Evolutionary conservation across 1,140 invertebrate genomes (phyloP), one percentile per base, ranked within the genome.

Genomic region (Drosophila punjabiensis): DNA sequence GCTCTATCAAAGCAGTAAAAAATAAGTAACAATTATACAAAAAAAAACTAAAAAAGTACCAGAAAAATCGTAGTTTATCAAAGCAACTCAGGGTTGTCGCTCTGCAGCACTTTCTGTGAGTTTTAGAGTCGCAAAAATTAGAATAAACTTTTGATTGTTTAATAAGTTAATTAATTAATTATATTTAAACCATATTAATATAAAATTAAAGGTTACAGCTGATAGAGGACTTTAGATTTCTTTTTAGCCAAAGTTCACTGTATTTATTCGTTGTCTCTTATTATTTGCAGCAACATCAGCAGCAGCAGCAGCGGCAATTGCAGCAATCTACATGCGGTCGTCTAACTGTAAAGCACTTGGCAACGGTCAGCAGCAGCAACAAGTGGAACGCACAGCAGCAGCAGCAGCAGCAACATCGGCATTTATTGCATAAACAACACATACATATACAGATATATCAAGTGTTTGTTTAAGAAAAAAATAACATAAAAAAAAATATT

Each of bases 301-400:
- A 65, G n/a, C 33, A 35, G 61, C 62, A 39, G 28, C 63, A 67
- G 32, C 59, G 32, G 20, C 39, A 64, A 64, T 45, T 88, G 76
- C 84, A 81, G 84, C 56, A 74, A 83, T 83, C 80, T 84, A 69
- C 82, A 85, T 74, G 82, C 82, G 73, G 73, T 67, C 73, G 65
- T 77, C 78, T 89, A 88, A 88, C 84, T 84, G 84, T 88, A 84
- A 74, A 84, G 53, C 53, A 78, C 83, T 82, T 74, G 79, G 76
- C 79, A 87, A 82, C 79, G 82, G 84, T 88, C 83, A 86, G 79
- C 64, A 52, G 50, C 67, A 61, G 66, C 58, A 73, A 56, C 81
- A 80, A 84, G 76, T 84, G 73, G 64, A 74, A 84, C 74, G 58
- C 74, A 77, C 41, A 73, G 53, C 43, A 65, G 76, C 73, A 66